Base-by-base conservation (phyloP, 2,888 invertebrate species). In the Lepidonotus clava region DNA sequence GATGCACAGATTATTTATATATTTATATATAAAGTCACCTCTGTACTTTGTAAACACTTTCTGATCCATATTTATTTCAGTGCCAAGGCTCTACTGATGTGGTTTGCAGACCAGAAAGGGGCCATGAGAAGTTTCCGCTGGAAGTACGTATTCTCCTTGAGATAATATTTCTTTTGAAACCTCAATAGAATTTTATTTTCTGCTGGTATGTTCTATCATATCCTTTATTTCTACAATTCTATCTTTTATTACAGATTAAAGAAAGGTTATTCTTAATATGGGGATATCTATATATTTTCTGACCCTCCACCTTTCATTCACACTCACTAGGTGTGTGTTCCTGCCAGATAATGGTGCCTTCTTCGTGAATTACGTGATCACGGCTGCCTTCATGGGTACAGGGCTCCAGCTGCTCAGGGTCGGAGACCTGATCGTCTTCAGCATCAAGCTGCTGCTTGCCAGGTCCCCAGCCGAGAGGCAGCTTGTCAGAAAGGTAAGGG, bases 341-440 rank as follows among this genome's bases (percentile, higher is more conserved):
- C 51, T 86, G 56, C 86, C 86, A 5, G 86, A 86, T 46, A 86
- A 86, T 32, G 86, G 86, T 21, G 86, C 86, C 21, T 86, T 86
- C 84, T 86, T 86, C 53, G 86, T 86, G 1, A 86, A 86, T 36
- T 86, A 86, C 84, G 51, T 86, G 18, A 56, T 86, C 5, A 28
- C 86, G 18, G 84, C 86, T 6, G 28, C 77, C 34, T 86, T 86
- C 40, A 86, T 86, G 32, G 86, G 86, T 6, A 84, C 67, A 0
- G 41, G 51, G 0, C 36, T 84, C 0, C 84, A 76, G 36, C 84
- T 86, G 24, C 86, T 86, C 32, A 28, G 86, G n/a, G 71, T 86
- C 1, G 86, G 67, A 24, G 71, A 80, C 36, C 84, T 86, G 24
- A 21, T 86, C n/a, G 61, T 85, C 24, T 71, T 84, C 32, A 18